These are phyloP conservation scores for human (Homo sapiens) DNA, from an alignment of 2,113 vertebrate genomes.

Conservation along the genomic window DNA sequence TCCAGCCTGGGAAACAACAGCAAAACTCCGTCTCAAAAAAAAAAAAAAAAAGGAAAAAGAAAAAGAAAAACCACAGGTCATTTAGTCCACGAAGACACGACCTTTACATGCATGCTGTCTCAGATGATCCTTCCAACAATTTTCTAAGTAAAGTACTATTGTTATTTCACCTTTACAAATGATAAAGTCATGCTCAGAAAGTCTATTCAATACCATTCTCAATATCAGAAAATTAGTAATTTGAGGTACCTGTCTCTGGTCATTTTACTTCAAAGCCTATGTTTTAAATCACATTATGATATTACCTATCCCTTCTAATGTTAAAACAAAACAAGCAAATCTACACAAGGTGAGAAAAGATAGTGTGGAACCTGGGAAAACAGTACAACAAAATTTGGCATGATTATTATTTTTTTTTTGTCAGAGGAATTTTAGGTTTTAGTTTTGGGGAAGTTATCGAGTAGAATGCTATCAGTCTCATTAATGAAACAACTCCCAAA, in stretches of 20 bases:
- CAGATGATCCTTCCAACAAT: background rate
- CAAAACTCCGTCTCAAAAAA: too few relatives aligned
- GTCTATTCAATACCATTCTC: background rate
- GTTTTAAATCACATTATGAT: background rate
- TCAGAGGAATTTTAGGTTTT: background rate
- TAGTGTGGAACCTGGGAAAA: background rate
- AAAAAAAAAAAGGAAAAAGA: too few relatives aligned
- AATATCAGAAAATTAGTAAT: background rate
- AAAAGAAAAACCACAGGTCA: background rate
- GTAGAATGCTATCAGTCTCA: background rate
- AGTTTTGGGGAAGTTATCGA: background rate
- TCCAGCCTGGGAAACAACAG: too few relatives aligned
- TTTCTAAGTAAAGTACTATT: background rate
- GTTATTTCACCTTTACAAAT: background rate
- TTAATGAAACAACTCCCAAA: background rate
- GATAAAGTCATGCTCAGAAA: background rate
- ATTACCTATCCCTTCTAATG: background rate
- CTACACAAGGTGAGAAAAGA: background rate
- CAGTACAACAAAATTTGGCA: background rate
- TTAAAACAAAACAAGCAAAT: background rate
- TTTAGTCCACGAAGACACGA: accelerated
- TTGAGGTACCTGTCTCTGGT: background rate
- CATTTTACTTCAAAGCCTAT: background rate
- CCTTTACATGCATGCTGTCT: background rate
- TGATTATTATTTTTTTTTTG: background rate